Conservation (phyloP, 2,888 invertebrate genomes). For the Hylaea fasciaria region DNA sequence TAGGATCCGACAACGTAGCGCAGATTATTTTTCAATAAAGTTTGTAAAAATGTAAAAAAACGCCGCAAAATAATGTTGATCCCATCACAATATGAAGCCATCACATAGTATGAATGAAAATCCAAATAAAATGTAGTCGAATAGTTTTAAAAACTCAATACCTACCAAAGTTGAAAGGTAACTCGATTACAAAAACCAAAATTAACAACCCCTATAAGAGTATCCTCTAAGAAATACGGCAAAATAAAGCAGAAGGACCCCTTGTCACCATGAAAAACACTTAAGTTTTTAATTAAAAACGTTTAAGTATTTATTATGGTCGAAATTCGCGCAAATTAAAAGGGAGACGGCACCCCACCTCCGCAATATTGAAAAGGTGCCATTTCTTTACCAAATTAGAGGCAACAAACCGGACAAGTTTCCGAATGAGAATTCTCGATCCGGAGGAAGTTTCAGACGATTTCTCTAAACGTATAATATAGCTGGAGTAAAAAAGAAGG, state of each 20-base stretch:
- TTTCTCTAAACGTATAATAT: conserved; percentile 65
- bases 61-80: background rate
- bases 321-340: conserved; percentile 53
- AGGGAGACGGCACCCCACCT: conserved; percentile 43
- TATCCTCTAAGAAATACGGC: conserved; percentile 43
- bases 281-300: conserved; percentile 58
- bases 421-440: conserved; percentile 54
- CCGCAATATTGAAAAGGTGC: conserved; percentile 56
- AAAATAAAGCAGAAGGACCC: conserved; percentile 35
- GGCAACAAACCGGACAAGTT: conserved; percentile 66
- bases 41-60: too few relatives aligned
- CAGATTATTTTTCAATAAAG: too few relatives aligned
- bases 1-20: too few relatives aligned
- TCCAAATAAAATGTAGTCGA: background rate
- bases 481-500: conserved; percentile 60
- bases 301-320: conserved; percentile 56
- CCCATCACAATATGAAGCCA: background rate
- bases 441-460: conserved; percentile 49
- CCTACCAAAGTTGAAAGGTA: conserved; percentile 31
- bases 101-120: conserved; percentile 49
- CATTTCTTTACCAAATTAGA: conserved; percentile 66
- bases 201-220: conserved; percentile 34
- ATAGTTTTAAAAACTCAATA: conserved; percentile 4
- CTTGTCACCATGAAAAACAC: conserved; percentile 48
- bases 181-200: conserved; percentile 43